Evolutionary conservation across 2,797 vertebrate genomes (phyloP), one percentile per base, ranked within the genome.

Genomic region (Galagoides demidoff): DNA sequence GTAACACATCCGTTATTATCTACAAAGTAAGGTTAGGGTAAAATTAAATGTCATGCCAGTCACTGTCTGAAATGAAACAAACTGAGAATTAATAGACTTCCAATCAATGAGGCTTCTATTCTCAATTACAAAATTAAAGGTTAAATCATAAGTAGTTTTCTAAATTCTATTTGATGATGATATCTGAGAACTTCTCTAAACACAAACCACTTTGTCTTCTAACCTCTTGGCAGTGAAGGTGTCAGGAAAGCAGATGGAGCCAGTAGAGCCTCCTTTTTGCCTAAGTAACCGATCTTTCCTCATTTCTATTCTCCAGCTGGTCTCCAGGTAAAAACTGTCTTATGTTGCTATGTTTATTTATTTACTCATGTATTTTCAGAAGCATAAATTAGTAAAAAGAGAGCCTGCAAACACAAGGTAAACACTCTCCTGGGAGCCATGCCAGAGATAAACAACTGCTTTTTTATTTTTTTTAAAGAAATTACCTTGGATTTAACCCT

Each of bases 381-480:
- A 63, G 16, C 52, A 83, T 79, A 87, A 66, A 37, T 91, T 79
- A 70, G 22, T 83, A 55, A 52, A 59, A 64, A 91, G 68, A 84
- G 2, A 92, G 39, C 10, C 34, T 43, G 6, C 9, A 71, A 90
- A 76, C 10, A 71, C 22, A 86, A 89, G 70, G 66, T 68, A 90
- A 89, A 61, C 3, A 27, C 2, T 61, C 14, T 84, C 20, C 1
- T 11, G 45, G 37, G 45, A 82, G 37, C 43, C 63, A 57, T 0
- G 9, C 45, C 14, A 52, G 52, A 82, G 45, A 91, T 39, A 66
- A 90, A 86, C 13, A 57, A 20, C 1, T 31, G 9, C 29, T 22
- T 37, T 71, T 96, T 88, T 45, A 61, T 49, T 89, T 93, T 93
- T 88, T 83, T 70, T 70, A 6, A 11, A 90, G 92, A 91, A 91